Evolutionary conservation across 2,888 invertebrate genomes (phyloP), one percentile per base, ranked within the genome.

Genomic region (Plebejus melissa): DNA sequence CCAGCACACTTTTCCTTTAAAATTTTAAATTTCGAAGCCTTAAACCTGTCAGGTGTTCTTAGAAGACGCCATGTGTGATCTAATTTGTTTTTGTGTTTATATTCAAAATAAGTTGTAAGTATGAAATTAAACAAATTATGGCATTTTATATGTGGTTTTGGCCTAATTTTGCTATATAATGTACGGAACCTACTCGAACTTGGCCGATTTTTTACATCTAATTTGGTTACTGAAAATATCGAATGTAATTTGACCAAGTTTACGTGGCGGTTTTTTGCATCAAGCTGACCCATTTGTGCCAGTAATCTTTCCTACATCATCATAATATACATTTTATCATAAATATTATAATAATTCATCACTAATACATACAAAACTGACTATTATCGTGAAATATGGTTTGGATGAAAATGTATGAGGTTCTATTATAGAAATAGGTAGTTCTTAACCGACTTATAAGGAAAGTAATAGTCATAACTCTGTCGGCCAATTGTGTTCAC

Each of bases 1-100:
- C 65, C 41, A 58, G 74, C 76, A 74, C 58, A 77, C 77, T 77
- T 75, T 74, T 74, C 58, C 54, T 74, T 36, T 41, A 57, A n/a
- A 41, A 41, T 16, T 60, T 28, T 36, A n/a, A 46, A 41, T 16
- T 60, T 58, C 7, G 22, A 74, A 60, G 74, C 38, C 60, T 60
- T 28, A 74, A 38, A 41, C 74, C 60, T 41, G 38, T 74, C 60
- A 54, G 6, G 28, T 46, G 54, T 72, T 72, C 72, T 65, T 65
- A 65, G 65, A 65, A 65, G 32, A 32, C 65, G 32, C 32, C 32
- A 36, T 13, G 36, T 16, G 32, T 65, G 65, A 32, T 65, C 65
- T 65, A 65, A 5, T 32, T 65, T 41, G 7, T 0, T 9, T 41
- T 38, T 38, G 38, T 6, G 6, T 38, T 0, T 7, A 5, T 0